Percentiles rank a stretch among this genome's conserved stretches.
phyloP scores from a whole-genome alignment of 2,888 invertebrate species.

The Morpho helenor region DNA sequence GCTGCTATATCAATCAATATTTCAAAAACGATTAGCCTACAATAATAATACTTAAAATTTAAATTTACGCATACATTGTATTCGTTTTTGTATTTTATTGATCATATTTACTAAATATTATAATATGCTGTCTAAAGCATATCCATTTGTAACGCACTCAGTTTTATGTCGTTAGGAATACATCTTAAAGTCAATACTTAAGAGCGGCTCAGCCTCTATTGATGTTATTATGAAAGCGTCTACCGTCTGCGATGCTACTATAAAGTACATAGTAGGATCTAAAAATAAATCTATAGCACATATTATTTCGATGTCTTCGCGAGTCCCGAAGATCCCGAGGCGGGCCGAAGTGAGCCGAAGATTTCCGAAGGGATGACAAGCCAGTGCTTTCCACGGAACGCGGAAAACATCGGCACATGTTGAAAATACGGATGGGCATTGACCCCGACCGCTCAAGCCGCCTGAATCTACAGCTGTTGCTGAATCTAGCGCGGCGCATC shows the following conservation, averaged over 20 bases:
- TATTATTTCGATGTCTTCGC: slow-evolving; percentile 13
- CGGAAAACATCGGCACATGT: slow-evolving; percentile 77
- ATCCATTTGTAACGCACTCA: no score
- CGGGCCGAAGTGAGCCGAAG: slow-evolving; percentile 55
- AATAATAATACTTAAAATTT: no score
- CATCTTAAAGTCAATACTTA: slow-evolving; percentile 5
- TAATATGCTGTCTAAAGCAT: no score
- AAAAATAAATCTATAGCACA: slow-evolving; percentile 21
- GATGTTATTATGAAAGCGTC: slow-evolving; percentile 16
- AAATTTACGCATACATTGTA: no score
- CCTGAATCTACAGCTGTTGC: slow-evolving; percentile 69
- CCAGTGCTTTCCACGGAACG: slow-evolving; percentile 73
- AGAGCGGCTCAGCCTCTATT: slow-evolving; percentile 13
- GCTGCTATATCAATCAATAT: no score
- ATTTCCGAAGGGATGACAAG: slow-evolving; percentile 67
- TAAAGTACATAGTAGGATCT: slow-evolving; percentile 18
- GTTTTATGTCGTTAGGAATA: neutral
- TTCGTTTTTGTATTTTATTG: no score
- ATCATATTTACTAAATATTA: no score
- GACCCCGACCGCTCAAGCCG: slow-evolving; percentile 67
- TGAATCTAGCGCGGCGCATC: slow-evolving; percentile 66
- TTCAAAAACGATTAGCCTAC: no score
- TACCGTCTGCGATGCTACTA: slow-evolving; percentile 24
- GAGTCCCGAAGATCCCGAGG: slow-evolving; percentile 34
- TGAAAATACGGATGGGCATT: slow-evolving; percentile 76